Conservation (phyloP, 2,888 invertebrate species). For the Aquatica leii region DNA sequence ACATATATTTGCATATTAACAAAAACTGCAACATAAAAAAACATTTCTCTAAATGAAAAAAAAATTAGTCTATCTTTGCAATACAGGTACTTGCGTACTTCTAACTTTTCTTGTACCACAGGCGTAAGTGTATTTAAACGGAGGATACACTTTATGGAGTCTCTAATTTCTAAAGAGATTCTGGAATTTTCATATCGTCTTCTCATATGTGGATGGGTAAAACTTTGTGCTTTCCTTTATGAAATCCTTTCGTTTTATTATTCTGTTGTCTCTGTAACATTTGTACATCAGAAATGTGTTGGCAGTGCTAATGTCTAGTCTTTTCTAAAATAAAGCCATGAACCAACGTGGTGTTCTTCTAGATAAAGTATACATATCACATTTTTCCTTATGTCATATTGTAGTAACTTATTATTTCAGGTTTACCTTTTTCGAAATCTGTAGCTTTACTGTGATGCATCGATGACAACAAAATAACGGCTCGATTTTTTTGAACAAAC, state of each 20-base stretch:
- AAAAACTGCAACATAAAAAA: not conserved
- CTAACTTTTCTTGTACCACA: not conserved
- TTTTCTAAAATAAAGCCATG: not conserved
- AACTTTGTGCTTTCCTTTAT: not conserved
- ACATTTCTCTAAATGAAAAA: not conserved
- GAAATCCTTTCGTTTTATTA: not conserved
- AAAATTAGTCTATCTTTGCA: not conserved
- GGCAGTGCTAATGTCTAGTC: not conserved
- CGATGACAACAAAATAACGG: constrained; percentile 24
- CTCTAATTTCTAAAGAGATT: not conserved
- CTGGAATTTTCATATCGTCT: not conserved
- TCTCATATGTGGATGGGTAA: not conserved
- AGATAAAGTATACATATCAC: not conserved
- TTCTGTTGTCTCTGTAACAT: not conserved
- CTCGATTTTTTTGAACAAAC: constrained; percentile 36
- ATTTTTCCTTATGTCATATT: constrained; percentile 18
- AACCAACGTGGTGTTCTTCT: not conserved
- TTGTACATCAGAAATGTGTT: not conserved
- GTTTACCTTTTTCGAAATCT: constrained; percentile 31
- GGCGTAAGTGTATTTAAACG: not conserved
- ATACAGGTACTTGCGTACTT: not conserved
- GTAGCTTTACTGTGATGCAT: constrained; percentile 27
- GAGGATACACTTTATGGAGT: not conserved
- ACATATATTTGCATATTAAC: not conserved
- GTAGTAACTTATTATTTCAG: constrained; percentile 18